A percentile compares a stretch with the other conserved stretches of the same genome.
phyloP scores from a whole-genome alignment of 2,888 invertebrate species.

The Coecobrya sp. region DNA sequence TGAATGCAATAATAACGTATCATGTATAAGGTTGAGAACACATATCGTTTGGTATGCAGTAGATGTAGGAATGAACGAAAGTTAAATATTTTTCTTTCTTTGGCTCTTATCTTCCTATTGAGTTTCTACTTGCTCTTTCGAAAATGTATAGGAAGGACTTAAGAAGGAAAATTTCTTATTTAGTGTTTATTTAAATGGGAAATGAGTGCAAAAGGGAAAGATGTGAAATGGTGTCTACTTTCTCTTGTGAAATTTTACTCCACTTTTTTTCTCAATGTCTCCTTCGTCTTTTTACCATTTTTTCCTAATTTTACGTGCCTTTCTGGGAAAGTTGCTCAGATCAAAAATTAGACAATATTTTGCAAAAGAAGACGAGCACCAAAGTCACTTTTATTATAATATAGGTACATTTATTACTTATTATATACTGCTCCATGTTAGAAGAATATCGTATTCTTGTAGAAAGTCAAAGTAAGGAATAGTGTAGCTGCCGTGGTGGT shows the following conservation, averaged over 20 bases:
- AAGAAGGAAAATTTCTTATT: constrained; percentile 49
- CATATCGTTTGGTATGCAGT: too few species aligned
- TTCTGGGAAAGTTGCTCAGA: constrained; percentile 57
- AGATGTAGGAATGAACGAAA: not conserved
- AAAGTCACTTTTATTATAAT: not conserved
- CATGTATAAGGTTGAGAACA: too few species aligned
- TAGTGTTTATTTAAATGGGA: constrained; percentile 65
- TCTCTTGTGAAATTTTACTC: constrained; percentile 65
- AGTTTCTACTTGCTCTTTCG: not conserved
- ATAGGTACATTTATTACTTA: not conserved
- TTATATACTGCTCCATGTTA: too few species aligned
- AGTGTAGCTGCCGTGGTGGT: not conserved
- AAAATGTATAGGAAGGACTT: not conserved
- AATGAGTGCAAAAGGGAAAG: constrained; percentile 45
- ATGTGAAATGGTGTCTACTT: constrained; percentile 59
- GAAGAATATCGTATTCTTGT: too few species aligned
- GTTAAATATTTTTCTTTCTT: not conserved
- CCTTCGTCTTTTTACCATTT: constrained; percentile 54
- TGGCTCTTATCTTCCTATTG: not conserved
- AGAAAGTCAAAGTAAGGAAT: not conserved
- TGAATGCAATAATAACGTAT: not conserved
- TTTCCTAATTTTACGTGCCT: constrained; percentile 52
- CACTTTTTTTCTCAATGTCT: constrained; percentile 35
- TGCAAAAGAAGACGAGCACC: not conserved
- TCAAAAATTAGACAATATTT: constrained; percentile 62